These are phyloP conservation scores for Hippocampus zosterae DNA, from an alignment of 2,113 vertebrate species.

Conservation along the genomic window DNA sequence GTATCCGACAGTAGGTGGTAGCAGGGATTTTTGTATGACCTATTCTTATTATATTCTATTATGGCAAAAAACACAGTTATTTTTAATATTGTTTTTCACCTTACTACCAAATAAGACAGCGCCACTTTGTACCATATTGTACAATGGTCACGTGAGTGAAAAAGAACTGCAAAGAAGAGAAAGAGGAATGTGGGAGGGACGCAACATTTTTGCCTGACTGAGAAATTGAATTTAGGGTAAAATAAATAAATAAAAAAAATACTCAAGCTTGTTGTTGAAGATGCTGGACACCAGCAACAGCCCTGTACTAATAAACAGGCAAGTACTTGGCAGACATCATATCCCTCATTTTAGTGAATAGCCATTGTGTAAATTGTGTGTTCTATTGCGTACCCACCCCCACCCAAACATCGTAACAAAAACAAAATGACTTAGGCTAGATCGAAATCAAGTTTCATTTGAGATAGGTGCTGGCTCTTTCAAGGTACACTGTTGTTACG, in stretches of 20 bases:
- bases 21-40: slow-evolving; percentile 5
- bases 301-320: not conserved
- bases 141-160: not conserved
- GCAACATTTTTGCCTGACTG: not conserved
- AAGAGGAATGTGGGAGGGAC: not conserved
- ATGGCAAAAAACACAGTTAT: not conserved
- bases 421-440: not conserved
- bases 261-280: not conserved
- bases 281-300: not conserved
- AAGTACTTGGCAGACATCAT: not conserved
- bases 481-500: not conserved
- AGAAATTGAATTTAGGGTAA: not conserved
- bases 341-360: not conserved
- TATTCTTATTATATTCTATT: no score
- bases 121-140: not conserved
- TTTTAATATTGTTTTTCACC: not conserved
- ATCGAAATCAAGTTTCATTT: not conserved
- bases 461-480: not conserved
- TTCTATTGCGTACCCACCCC: not conserved
- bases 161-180: not conserved
- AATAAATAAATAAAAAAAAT: no score
- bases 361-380: not conserved
- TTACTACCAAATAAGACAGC: not conserved
- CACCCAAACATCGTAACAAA: not conserved
- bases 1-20: slow-evolving; percentile 45